Conservation (phyloP, 2,113 vertebrate species). For the Peromyscus maniculatus region DNA sequence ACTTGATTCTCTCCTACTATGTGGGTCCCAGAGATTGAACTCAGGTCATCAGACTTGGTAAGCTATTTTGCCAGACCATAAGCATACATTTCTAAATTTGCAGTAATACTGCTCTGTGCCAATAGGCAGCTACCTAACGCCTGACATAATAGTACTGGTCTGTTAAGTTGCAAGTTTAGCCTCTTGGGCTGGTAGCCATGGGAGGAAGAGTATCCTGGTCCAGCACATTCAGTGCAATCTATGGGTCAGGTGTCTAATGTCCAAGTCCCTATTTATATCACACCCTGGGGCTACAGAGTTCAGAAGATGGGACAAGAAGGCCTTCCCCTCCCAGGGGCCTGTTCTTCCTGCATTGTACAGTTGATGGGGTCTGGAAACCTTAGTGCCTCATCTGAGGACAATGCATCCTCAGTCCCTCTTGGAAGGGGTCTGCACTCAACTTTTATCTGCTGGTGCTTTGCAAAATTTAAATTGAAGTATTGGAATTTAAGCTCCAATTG, state of each 20-base stretch:
- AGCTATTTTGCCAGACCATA: neutral
- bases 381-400: neutral
- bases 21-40: neutral
- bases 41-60: neutral
- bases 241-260: neutral
- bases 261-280: neutral
- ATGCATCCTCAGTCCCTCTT: neutral
- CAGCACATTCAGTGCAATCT: neutral
- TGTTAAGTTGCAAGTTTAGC: neutral
- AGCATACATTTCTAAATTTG: neutral
- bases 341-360: neutral
- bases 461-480: neutral
- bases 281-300: neutral
- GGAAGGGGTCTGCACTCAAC: neutral
- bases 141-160: accelerated
- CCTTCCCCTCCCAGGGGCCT: neutral
- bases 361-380: neutral
- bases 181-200: neutral
- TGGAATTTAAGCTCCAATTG: neutral
- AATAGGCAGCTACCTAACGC: neutral
- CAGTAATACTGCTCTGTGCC: no score
- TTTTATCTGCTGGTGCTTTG: neutral
- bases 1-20: neutral
- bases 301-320: neutral
- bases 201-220: neutral